Evolutionary conservation across 2,113 vertebrate genomes (phyloP).

Genomic region (Lichenostomus cassidix): DNA sequence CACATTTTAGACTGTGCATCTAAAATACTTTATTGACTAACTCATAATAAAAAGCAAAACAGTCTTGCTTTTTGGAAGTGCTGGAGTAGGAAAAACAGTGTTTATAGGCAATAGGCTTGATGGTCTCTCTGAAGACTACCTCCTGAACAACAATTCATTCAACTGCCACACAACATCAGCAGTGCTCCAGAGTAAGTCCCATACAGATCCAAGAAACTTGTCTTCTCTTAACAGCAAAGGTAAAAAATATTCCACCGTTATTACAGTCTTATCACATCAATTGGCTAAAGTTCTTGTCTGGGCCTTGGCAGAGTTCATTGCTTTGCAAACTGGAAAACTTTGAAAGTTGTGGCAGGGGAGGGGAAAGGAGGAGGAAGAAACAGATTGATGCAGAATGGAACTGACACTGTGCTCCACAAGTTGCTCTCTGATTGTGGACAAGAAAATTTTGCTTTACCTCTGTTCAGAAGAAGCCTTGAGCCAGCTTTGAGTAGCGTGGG

Average conservation of each 20-base stretch:
- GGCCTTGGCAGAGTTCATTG: neutral
- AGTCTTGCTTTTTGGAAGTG: slow-evolving; percentile 58
- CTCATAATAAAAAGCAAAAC: slow-evolving; percentile 56
- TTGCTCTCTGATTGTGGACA: neutral
- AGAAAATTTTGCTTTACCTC: neutral
- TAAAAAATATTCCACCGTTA: neutral
- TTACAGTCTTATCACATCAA: neutral
- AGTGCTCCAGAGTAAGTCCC: slow-evolving; percentile 55
- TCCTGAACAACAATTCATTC: slow-evolving; percentile 54
- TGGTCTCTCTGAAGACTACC: slow-evolving; percentile 32
- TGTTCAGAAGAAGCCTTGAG: neutral
- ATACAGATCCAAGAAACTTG: neutral
- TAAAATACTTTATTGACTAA: slow-evolving; percentile 60
- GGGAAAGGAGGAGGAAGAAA: neutral
- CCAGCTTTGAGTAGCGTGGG: neutral
- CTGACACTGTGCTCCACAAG: neutral
- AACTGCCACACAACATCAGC: slow-evolving; percentile 55
- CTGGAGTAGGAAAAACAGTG: slow-evolving; percentile 51
- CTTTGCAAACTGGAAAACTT: neutral
- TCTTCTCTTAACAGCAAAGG: neutral
- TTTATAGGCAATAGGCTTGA: slow-evolving; percentile 26
- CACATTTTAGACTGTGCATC: slow-evolving; percentile 46
- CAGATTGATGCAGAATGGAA: neutral
- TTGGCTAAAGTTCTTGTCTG: neutral
- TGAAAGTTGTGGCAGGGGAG: neutral